Evolutionary conservation across 2,888 invertebrate species (phyloP), one percentile per base, ranked within the genome.

Genomic region (Lepidocyrtoides sp.): DNA sequence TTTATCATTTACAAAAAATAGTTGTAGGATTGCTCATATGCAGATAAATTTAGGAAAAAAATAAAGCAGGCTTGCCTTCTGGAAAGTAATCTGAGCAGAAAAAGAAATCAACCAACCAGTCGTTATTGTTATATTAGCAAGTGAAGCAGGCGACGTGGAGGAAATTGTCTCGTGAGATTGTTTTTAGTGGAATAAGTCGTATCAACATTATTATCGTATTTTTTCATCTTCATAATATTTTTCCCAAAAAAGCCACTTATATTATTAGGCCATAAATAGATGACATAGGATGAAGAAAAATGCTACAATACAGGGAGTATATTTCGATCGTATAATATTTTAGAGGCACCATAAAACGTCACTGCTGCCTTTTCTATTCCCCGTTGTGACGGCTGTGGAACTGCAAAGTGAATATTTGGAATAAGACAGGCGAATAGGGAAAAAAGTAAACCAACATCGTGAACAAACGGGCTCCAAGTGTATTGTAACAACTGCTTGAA

Each of bases 191-290:
- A 36, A 69, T n/a, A 17, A 23, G 36, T 36, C 72, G 51, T 79
- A 87, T 87, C 77, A 87, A 72, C 63, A 79, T 69, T 86, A 72
- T 83, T 60, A 83, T 66, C 66, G 57, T 41, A 63, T 63, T 69
- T 86, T 69, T 79, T 36, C 54, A 48, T 48, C 32, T 8, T 57
- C 51, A 23, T 44, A 26, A 75, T 79, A 32, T 36, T 51, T 60
- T 20, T 36, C 54, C 23, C 32, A 3, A 8, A 41, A 66, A 79
- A 79, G 79, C 66, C 51, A 79, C 51, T 87, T 79, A 20, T 63
- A 41, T 66, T 48, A 88, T 81, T 36, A 60, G 26, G 32, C 48
- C 81, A 36, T 75, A 63, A 54, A 84, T 32, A 5, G 75, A 41
- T 75, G 54, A 23, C 20, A 20, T 10, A 2, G 14, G n/a, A 48